Base-by-base conservation (phyloP, 2,888 invertebrate genomes). In the Cybosia mesomella region DNA sequence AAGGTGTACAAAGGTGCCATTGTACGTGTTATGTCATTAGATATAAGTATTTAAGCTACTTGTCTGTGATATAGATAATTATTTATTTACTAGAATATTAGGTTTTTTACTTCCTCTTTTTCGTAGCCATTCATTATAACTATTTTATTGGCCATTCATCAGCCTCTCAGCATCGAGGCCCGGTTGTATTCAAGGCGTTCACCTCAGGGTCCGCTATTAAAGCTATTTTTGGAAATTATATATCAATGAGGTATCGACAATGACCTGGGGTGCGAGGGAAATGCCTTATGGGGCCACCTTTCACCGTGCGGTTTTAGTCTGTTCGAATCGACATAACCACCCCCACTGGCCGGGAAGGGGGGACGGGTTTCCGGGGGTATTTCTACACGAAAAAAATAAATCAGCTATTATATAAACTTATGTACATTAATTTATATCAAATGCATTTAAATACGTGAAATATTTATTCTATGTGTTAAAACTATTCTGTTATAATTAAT, bases 1-100 rank as follows among this genome's bases (percentile, higher is more conserved):
- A 49, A 8, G 49, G 8, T 7, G n/a, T n/a, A n/a, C n/a, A n/a
- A n/a, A n/a, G n/a, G n/a, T 49, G n/a, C n/a, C 8, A 1, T n/a
- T n/a, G n/a, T 49, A 49, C 8, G 49, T 49, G 49, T n/a, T 49
- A 49, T 49, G n/a, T 49, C 49, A 49, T 49, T 49, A 2, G 49
- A 34, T 2, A 59, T 59, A 36, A 22, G 13, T 59, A 22, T 36
- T 59, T 22, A 22, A 59, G 58, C 21, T 59, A 34, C n/a, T 15
- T 36, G 15, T 21, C 58, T 59, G 58, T 59, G 58, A 59, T 59
- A 59, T 15, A 28, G 36, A 21, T 36, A 36, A 9, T 36, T n/a
- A 59, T 59, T 59, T 59, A 59, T 36, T 59, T 58, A 7, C 13
- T 22, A 36, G 58, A 11, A 13, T 13, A 21, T 11, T 58, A 34